These are phyloP conservation scores for Oreonectes daqikongensis DNA, from an alignment of 2,797 vertebrate genomes.

Conservation along the genomic window DNA sequence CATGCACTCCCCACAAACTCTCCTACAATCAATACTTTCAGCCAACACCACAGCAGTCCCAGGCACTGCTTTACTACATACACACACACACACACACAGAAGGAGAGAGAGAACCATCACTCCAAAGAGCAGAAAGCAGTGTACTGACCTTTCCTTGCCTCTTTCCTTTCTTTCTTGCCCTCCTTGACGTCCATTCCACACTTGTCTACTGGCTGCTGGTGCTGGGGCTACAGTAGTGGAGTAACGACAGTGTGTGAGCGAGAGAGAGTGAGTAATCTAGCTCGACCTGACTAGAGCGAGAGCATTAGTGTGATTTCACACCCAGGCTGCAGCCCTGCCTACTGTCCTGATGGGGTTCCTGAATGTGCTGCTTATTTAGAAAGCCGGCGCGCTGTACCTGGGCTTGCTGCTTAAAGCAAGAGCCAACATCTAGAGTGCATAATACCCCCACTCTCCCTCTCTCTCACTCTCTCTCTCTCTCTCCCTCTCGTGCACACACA, in stretches of 20 bases:
- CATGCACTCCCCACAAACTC: constrained; percentile 82
- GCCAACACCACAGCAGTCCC: constrained; percentile 69
- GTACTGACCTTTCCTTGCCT: constrained; percentile 79
- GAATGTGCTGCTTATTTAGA: constrained; percentile 83
- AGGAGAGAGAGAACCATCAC: constrained; percentile 49
- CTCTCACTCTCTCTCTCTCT: constrained; percentile 56
- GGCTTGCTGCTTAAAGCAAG: constrained; percentile 81
- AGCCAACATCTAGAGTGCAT: constrained; percentile 84
- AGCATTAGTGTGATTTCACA: constrained; percentile 82
- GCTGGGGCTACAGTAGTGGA: constrained; percentile 72
- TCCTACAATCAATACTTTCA: constrained; percentile 79
- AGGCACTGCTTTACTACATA: constrained; percentile 62
- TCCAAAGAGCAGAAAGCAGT: constrained; percentile 66
- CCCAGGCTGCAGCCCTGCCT: constrained; percentile 78
- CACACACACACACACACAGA: constrained; percentile 61
- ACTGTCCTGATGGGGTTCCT: constrained; percentile 81
- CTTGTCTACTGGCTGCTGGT: constrained; percentile 68
- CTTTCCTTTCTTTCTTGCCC: constrained; percentile 65
- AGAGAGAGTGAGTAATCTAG: constrained; percentile 43
- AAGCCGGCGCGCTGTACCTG: constrained; percentile 78
- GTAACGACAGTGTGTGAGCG: constrained; percentile 48
- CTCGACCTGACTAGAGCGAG: constrained; percentile 69
- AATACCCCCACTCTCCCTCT: constrained; percentile 72
- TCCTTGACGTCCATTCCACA: constrained; percentile 77
- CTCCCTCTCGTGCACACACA: constrained; percentile 48